Base-by-base conservation (phyloP, 2,888 invertebrate genomes). In the Stenodema calcarata region DNA sequence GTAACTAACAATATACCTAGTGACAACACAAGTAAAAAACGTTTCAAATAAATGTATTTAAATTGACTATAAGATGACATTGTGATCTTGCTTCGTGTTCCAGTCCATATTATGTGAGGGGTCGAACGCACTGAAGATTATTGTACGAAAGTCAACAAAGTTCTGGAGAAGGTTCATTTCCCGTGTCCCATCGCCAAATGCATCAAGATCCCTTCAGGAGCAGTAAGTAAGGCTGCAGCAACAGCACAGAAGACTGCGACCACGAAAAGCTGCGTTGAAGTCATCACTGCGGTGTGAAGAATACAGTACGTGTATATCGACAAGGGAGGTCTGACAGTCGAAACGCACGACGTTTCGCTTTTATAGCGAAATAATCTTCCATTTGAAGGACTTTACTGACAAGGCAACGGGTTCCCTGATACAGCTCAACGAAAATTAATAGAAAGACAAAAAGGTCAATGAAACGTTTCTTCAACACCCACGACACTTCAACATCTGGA, bases 131-230 rank as follows among this genome's bases (percentile, higher is more conserved):
- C 35, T 7, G 35, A 35, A 35, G 4, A 35, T 2, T 35, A 35
- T 35, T 35, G 35, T 4, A 35, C 35, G 35, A 2, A 7, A 4
- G 2, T 7, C 35, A 7, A 35, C 7, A 35, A 4, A 35, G 35
- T 35, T 35, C 7, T 7, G 7, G 35, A 4, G 7, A 2, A 4
- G 35, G 35, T 4, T 73, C 73, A 73, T 73, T 73, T 73, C n/a
- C 73, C 73, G 35, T 73, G 73, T 30, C 73, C 73, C 73, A 73
- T 73, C 35, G 73, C 73, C 35, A 73, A 41, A 18, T 73, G 73
- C 73, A 18, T 18, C 35, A 73, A 14, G 18, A 73, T 30, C 0
- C 73, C 73, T 73, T 16, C 54, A 54, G 54, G 69, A 27, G 27
- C 73, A 16, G 73, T 30, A 1, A 30, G 7, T 16, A 73, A 14